These are phyloP conservation scores for Gibbula magus DNA, from an alignment of 2,888 invertebrate genomes.

Conservation along the genomic window DNA sequence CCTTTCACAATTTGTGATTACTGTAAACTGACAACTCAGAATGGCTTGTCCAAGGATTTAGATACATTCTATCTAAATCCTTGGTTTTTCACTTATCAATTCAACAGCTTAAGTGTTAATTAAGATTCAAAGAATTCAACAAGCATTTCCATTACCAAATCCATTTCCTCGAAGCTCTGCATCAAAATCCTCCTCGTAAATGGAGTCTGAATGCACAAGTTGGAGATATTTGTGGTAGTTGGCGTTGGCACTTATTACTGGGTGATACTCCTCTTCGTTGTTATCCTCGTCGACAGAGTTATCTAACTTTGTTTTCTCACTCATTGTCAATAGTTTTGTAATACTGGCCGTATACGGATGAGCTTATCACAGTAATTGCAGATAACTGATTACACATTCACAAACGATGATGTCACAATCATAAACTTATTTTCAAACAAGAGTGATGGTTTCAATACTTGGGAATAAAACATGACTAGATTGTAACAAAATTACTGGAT, in stretches of 20 bases:
- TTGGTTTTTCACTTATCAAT: no score
- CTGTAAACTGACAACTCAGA: no score
- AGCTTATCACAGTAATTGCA: no score
- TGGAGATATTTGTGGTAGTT: conserved; percentile 56
- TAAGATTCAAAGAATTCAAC: not conserved
- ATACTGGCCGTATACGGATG: not conserved
- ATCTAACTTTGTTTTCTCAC: not conserved
- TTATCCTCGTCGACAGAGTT: not conserved
- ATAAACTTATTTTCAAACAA: not conserved
- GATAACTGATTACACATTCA: not conserved
- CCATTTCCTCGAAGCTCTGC: not conserved
- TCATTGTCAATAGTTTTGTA: not conserved
- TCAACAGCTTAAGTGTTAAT: no score
- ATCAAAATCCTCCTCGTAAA: conserved; percentile 18
- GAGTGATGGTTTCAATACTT: no score
- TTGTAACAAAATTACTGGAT: no score
- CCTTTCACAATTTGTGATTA: no score
- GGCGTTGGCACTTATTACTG: conserved; percentile 49
- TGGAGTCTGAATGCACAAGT: conserved; percentile 38
- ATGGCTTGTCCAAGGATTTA: no score
- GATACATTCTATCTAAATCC: not conserved
- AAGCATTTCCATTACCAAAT: not conserved
- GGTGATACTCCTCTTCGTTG: conserved; percentile 27
- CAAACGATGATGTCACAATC: not conserved
- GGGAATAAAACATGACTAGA: no score